Evolutionary conservation across 2,797 vertebrate genomes (phyloP).

Genomic region (Melanotaenia trifasciata): DNA sequence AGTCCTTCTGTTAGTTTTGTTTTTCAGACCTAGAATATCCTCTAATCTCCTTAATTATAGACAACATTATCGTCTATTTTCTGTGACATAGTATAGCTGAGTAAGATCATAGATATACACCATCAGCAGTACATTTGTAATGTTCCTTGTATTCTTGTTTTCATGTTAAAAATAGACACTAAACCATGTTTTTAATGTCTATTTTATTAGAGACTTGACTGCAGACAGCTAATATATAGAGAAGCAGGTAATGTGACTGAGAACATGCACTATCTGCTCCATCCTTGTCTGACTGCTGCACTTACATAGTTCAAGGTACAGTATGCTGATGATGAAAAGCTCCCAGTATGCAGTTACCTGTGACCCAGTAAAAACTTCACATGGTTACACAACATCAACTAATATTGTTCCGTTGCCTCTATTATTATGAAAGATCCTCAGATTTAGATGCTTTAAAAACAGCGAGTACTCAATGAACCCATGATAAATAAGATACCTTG

Average conservation of each 20-base stretch:
- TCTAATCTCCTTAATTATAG: background rate
- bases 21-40: background rate
- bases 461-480: background rate
- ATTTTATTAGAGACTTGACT: background rate
- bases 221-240: background rate
- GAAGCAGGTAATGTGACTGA: background rate
- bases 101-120: background rate
- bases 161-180: background rate
- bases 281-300: background rate
- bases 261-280: background rate
- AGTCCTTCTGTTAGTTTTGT: background rate
- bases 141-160: background rate
- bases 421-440: slow-evolving; percentile 9
- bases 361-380: slow-evolving; percentile 31
- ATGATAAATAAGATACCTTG: background rate
- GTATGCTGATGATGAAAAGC: background rate
- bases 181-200: background rate
- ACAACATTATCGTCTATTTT: background rate
- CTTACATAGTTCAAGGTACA: background rate
- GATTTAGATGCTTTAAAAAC: background rate
- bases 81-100: background rate
- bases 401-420: background rate
- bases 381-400: slow-evolving; percentile 22
- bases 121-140: background rate
- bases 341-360: slow-evolving; percentile 56